A percentile compares a stretch with the other conserved stretches of the same genome.
Conservation (phyloP, 2,888 invertebrate species). For the Ophonus ardosiacus region DNA sequence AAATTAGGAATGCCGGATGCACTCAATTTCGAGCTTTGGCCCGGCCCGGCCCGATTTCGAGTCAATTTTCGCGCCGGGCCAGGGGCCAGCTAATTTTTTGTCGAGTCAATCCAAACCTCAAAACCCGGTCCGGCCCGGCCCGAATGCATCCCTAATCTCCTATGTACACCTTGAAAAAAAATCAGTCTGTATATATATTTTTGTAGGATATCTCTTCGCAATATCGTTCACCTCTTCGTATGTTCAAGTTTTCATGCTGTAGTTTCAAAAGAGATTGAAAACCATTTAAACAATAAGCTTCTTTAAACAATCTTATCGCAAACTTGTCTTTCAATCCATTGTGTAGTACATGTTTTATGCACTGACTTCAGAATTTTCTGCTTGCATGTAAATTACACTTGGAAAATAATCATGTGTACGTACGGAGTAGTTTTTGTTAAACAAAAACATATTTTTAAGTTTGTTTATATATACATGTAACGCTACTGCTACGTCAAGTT, state of each 20-base stretch:
- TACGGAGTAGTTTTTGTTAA: constrained; percentile 13
- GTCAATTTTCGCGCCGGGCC: too few species aligned
- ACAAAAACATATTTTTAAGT: constrained; percentile 10
- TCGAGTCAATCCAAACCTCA: too few species aligned
- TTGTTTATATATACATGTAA: constrained; percentile 22
- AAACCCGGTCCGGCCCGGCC: too few species aligned
- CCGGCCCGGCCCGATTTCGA: too few species aligned
- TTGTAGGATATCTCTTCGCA: not conserved
- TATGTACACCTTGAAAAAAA: too few species aligned
- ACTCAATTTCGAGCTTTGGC: too few species aligned
- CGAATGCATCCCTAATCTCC: too few species aligned
- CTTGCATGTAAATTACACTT: not conserved
- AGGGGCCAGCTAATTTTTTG: too few species aligned
- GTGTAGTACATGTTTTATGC: not conserved
- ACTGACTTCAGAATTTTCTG: not conserved
- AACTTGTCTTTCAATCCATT: constrained; percentile 10
- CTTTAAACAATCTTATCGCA: constrained; percentile 3
- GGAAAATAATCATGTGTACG: not conserved
- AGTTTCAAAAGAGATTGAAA: constrained; percentile 31
- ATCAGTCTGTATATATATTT: not conserved
- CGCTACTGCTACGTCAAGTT: not conserved
- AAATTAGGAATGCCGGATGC: too few species aligned
- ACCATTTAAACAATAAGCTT: constrained; percentile 38
- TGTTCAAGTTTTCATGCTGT: constrained; percentile 17
- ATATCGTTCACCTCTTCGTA: not conserved